These are phyloP conservation scores for Epinotia bilunana DNA, from an alignment of 2,888 invertebrate genomes.

Conservation along the genomic window DNA sequence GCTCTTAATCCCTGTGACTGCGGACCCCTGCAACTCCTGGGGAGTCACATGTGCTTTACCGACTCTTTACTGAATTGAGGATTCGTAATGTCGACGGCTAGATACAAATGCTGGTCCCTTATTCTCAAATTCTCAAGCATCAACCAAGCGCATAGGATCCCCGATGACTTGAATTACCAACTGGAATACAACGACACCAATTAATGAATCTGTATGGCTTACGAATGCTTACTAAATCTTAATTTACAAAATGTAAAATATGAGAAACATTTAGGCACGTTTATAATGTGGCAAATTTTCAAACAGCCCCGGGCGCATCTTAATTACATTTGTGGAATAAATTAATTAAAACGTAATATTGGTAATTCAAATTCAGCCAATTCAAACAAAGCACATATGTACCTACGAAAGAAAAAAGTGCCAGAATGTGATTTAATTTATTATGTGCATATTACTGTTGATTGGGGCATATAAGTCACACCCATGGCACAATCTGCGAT, in stretches of 20 bases:
- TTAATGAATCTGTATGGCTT: too few species aligned
- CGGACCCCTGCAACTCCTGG: too few species aligned
- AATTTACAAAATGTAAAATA: slow-evolving; percentile 11
- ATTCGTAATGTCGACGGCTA: too few species aligned
- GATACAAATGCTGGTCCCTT: too few species aligned
- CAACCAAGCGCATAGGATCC: too few species aligned
- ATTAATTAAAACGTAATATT: slow-evolving; percentile 15
- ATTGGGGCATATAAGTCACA: slow-evolving; percentile 35
- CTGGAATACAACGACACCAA: too few species aligned
- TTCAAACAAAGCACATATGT: neutral
- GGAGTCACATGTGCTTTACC: too few species aligned
- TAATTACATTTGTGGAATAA: slow-evolving; percentile 23
- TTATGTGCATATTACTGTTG: slow-evolving; percentile 25
- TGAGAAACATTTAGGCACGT: neutral
- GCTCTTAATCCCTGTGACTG: too few species aligned
- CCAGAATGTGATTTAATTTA: slow-evolving; percentile 2
- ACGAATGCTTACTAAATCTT: neutral
- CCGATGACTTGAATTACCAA: too few species aligned
- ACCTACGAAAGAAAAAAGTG: slow-evolving; percentile 12
- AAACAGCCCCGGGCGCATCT: slow-evolving; percentile 14
- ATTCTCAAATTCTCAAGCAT: too few species aligned
- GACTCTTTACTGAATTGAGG: too few species aligned
- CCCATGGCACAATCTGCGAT: slow-evolving; percentile 23
- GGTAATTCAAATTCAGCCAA: slow-evolving; percentile 1
- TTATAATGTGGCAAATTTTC: slow-evolving; percentile 14